These are phyloP conservation scores for Sinosuthora webbiana DNA, from an alignment of 2,113 vertebrate genomes.

Conservation along the genomic window DNA sequence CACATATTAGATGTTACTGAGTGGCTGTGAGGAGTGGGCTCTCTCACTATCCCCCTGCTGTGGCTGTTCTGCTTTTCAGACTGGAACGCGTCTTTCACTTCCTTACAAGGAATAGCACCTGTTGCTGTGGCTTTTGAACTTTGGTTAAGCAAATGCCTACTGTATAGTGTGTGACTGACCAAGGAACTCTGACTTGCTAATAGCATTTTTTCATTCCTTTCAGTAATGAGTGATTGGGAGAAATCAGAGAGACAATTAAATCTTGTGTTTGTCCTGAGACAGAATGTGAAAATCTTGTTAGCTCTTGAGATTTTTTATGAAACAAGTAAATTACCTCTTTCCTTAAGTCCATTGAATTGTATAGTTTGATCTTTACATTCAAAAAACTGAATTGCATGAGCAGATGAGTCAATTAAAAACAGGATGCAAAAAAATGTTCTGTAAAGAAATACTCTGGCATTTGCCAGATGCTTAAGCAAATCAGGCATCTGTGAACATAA, in stretches of 20 bases:
- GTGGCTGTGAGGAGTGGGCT: neutral
- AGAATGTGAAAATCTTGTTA: neutral
- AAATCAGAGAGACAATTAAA: neutral
- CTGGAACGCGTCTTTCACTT: neutral
- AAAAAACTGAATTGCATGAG: neutral
- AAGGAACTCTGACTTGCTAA: neutral
- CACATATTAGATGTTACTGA: neutral
- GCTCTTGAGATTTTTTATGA: neutral
- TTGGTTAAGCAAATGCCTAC: neutral
- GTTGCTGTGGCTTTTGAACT: neutral
- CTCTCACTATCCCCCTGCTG: neutral
- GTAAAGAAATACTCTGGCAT: neutral
- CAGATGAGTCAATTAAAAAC: neutral
- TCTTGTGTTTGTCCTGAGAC: neutral
- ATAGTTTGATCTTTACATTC: neutral
- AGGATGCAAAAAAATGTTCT: neutral
- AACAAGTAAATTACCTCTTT: neutral
- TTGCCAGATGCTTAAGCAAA: neutral
- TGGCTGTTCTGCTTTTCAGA: neutral
- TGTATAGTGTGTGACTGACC: accelerated
- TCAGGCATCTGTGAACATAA: neutral
- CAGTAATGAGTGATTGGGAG: neutral
- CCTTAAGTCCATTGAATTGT: neutral
- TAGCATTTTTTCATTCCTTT: neutral
- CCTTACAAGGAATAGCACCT: neutral